These are phyloP conservation scores for Ornithoptera priamus DNA, from an alignment of 2,888 invertebrate genomes.

Conservation along the genomic window DNA sequence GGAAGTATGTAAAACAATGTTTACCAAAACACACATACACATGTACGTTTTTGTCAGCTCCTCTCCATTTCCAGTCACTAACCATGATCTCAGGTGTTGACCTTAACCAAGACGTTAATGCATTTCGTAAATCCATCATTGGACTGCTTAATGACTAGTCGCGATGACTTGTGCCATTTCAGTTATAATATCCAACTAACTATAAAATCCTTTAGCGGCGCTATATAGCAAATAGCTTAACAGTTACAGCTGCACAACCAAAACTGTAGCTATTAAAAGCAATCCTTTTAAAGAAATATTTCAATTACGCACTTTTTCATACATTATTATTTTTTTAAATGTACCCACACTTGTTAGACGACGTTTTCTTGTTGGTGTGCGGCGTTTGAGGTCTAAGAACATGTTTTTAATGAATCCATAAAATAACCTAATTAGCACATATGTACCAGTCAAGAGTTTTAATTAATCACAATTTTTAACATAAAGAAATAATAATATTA, in stretches of 20 bases:
- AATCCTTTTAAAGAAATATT: not conserved
- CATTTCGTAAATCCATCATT: conserved; percentile 47
- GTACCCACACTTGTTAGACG: conserved; percentile 9
- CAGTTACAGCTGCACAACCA: conserved; percentile 31
- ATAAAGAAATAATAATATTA: too few relatives aligned
- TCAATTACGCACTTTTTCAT: not conserved
- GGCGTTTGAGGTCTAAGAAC: too few relatives aligned
- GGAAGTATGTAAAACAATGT: conserved; percentile 11
- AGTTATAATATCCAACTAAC: conserved; percentile 30
- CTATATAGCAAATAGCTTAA: conserved; percentile 28
- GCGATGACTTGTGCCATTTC: conserved; percentile 55
- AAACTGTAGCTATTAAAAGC: conserved; percentile 5
- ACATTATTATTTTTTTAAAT: conserved; percentile 9
- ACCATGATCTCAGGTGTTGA: conserved; percentile 74
- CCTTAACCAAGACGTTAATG: conserved; percentile 67
- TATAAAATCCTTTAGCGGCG: conserved; percentile 19
- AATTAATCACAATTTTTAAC: too few relatives aligned
- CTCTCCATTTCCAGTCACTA: conserved; percentile 39
- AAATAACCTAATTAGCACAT: too few relatives aligned
- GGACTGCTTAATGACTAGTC: conserved; percentile 46
- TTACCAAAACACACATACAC: conserved; percentile 1
- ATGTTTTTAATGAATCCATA: too few relatives aligned
- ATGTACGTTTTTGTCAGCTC: conserved; percentile 16
- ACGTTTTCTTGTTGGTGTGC: conserved; percentile 1
- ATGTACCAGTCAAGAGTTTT: too few relatives aligned